phyloP scores from a whole-genome alignment of 1,140 invertebrate species.

The Drosophila erecta region DNA sequence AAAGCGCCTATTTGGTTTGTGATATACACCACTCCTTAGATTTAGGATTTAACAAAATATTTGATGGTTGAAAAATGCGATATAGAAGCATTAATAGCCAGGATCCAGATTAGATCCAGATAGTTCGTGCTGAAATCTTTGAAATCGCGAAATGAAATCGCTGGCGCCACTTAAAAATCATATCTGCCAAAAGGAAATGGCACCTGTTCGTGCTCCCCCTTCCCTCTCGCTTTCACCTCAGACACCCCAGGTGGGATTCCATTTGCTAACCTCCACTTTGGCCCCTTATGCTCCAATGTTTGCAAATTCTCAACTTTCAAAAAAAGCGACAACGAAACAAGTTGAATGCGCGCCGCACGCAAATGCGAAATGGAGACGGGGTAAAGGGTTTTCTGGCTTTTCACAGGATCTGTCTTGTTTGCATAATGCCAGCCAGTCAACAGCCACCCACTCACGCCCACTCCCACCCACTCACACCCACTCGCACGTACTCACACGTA shows the following conservation, averaged over 20 bases:
- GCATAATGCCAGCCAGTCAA: slow-evolving; percentile 72
- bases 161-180: slow-evolving; percentile 37
- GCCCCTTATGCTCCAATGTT: slow-evolving; percentile 14
- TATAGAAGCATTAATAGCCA: too few relatives aligned
- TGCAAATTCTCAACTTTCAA: slow-evolving; percentile 59
- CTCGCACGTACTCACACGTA: background rate
- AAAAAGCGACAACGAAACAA: slow-evolving; percentile 36
- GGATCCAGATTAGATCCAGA: too few relatives aligned
- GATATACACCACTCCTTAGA: too few relatives aligned
- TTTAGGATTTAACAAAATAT: too few relatives aligned
- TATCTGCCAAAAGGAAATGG: slow-evolving; percentile 25
- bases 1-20: too few relatives aligned
- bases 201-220: background rate
- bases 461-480: slow-evolving; percentile 2
- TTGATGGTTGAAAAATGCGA: too few relatives aligned
- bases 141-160: slow-evolving; percentile 15
- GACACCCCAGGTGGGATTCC: slow-evolving; percentile 17
- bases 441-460: slow-evolving; percentile 19
- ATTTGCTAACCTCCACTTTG: background rate
- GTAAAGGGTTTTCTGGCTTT: slow-evolving; percentile 28
- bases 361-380: slow-evolving; percentile 19
- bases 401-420: slow-evolving; percentile 57
- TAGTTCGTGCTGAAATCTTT: slow-evolving; percentile 1
- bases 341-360: slow-evolving; percentile 27
- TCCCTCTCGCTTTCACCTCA: background rate